Evolutionary conservation across 2,797 vertebrate genomes (phyloP).

Genomic region (Simalia tracyae): DNA sequence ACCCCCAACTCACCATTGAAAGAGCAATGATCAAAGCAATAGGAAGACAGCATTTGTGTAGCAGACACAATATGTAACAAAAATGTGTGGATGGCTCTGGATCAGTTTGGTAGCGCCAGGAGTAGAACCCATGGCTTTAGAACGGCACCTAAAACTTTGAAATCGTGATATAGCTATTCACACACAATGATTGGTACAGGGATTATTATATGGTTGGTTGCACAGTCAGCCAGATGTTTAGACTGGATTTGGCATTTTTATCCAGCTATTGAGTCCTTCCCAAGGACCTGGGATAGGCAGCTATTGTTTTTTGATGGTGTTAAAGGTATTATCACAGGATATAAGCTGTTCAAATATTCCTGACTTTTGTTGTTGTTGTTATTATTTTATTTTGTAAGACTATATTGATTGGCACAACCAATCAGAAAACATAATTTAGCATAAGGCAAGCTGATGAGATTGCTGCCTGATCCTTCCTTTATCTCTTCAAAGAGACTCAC

Average conservation of each 20-base stretch:
- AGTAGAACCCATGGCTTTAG: neutral
- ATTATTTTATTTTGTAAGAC: too few relatives aligned
- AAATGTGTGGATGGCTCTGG: neutral
- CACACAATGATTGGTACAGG: neutral
- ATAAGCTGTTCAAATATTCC: neutral
- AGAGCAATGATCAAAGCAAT: neutral
- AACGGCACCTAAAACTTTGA: neutral
- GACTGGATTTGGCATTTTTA: too few relatives aligned
- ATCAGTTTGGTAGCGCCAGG: neutral
- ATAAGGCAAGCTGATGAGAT: too few relatives aligned
- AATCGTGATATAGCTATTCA: neutral
- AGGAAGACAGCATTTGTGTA: neutral
- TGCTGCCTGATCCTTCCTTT: too few relatives aligned
- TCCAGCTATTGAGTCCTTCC: too few relatives aligned
- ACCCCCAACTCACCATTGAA: neutral
- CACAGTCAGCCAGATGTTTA: neutral
- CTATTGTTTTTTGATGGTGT: neutral
- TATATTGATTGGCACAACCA: too few relatives aligned
- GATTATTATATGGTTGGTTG: neutral
- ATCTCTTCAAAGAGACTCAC: too few relatives aligned
- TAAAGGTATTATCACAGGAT: neutral
- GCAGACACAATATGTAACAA: neutral
- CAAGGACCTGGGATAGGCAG: too few relatives aligned
- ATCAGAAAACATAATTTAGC: too few relatives aligned
- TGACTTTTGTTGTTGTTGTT: too few relatives aligned